Base-by-base conservation (phyloP, 2,888 invertebrate species). In the Amiota communis region DNA sequence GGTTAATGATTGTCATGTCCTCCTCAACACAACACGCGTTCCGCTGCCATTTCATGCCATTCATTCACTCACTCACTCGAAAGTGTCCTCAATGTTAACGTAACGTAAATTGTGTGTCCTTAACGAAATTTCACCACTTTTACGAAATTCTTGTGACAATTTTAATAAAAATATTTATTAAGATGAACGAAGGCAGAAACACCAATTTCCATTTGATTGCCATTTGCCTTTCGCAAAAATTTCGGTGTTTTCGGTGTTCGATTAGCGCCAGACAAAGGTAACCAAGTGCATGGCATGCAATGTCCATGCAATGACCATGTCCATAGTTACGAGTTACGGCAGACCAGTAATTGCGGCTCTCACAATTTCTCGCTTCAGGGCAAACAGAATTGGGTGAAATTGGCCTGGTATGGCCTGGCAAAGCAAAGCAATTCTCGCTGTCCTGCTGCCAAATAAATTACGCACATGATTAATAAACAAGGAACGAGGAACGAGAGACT, bases 401-500 rank as follows among this genome's bases (percentile, higher is more conserved):
- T 59, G 59, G 20, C 11, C 20, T 9, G 10, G 36, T 36, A 36
- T 36, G 36, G 8, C n/a, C n/a, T n/a, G n/a, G 6, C 36, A 36
- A 36, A 2, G 3, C 6, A 36, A 36, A 36, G 36, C 36, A 36
- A 36, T 83, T 80, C 70, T 77, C 74, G 73, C 76, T 75, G 46
- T 23, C 8, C 23, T 20, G 79, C 82, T 83, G 86, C 81, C 83
- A 85, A 85, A 84, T 84, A 85, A 84, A 84, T 84, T 86, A 85
- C 84, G 81, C 81, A 80, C 80, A 80, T 84, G 86, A 86, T 84
- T 84, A 86, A 86, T 84, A 86, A 86, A 86, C 15, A 81, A 75
- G 77, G 77, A 76, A 75, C n/a, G 15, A 63, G 67, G 11, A 23
- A 47, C 67, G 15, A 17, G 61, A 9, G 12, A 61, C 61, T 61